Base-by-base conservation (phyloP, 2,797 vertebrate genomes). In the Sylvilagus floridanus region DNA sequence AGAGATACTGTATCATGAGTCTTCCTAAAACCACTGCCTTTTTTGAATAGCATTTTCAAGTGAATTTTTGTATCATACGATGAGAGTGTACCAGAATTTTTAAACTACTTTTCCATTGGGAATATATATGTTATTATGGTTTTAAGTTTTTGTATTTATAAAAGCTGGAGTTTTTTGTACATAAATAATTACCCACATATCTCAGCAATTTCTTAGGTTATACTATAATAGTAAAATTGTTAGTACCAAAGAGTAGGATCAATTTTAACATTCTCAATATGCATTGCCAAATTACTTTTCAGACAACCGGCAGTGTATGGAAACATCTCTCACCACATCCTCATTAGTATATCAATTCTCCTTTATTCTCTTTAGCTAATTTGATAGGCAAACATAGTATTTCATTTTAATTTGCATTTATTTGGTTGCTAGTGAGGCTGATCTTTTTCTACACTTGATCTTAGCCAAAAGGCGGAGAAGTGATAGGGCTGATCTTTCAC, bases 321-420 rank as follows among this genome's bases (percentile, higher is more conserved):
- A 96, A 95, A 94, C 86, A 78, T 81, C 65, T 78, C 57, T 95
- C 28, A 91, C 96, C 96, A 95, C 96, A 97, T 97, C 97, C 96
- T 95, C 42, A 24, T 88, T 10, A 75, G 75, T 47, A 65, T 71
- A 88, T 77, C 17, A 35, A 94, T 91, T 81, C 77, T 37, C 63
- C 92, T 96, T 95, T 84, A 93, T 95, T 94, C 95, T 89, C 90
- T 95, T 95, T 95, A 50, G 32, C 79, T 95, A 88, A 95, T 97
- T 97, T 97, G 96, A 60, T 82, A 97, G 88, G 72, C 96, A 97
- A 97, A 97, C 86, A 69, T 42, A 54, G 13, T 92, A 73, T 82
- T 90, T 92, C 76, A 91, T 92, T 96, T 97, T 81, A 92, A 90
- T 97, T 97, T 97, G 92, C 93, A 95, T 97, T 92, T 92, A 97